Percentiles rank a stretch among this genome's conserved stretches.
Conservation (phyloP, 92 coral and sea anemone genomes). For the Zoanthus sociatus region DNA sequence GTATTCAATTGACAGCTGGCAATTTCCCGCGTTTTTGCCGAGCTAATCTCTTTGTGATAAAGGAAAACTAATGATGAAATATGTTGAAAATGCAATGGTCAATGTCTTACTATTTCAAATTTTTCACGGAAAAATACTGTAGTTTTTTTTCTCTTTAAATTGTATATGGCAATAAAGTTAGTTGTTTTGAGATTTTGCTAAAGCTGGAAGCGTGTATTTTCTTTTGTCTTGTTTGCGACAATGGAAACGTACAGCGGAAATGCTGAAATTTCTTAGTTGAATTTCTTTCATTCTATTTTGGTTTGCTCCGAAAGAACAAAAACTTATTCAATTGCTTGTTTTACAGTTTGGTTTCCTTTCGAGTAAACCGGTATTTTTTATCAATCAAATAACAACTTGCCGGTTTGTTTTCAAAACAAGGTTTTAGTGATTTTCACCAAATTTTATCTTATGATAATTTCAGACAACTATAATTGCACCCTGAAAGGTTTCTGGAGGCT, state of each 20-base stretch:
- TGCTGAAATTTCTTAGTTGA: not conserved
- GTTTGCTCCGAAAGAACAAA: not conserved
- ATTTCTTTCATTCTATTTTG: not conserved
- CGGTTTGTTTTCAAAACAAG: not conserved
- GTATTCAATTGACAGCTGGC: slow-evolving; percentile 36
- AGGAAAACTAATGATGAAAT: not conserved
- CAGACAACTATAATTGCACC: not conserved
- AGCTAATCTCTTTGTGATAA: not conserved
- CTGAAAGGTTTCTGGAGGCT: slow-evolving; percentile 7
- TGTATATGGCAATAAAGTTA: not conserved
- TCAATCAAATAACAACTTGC: not conserved
- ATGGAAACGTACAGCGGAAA: slow-evolving; percentile 27
- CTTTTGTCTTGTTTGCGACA: not conserved
- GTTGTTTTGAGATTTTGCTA: not conserved
- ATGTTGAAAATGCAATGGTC: not conserved
- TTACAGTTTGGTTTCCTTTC: not conserved
- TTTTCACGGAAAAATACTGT: not conserved
- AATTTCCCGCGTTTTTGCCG: slow-evolving; percentile 16
- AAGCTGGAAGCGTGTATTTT: not conserved
- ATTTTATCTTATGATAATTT: not conserved
- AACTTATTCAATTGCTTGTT: not conserved
- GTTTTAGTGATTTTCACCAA: not conserved
- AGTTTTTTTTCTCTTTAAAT: not conserved
- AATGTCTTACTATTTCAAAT: too few relatives aligned
- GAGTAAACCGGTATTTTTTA: not conserved